These are phyloP conservation scores for Serrognathus titanus DNA, from an alignment of 2,888 invertebrate species.

Conservation along the genomic window DNA sequence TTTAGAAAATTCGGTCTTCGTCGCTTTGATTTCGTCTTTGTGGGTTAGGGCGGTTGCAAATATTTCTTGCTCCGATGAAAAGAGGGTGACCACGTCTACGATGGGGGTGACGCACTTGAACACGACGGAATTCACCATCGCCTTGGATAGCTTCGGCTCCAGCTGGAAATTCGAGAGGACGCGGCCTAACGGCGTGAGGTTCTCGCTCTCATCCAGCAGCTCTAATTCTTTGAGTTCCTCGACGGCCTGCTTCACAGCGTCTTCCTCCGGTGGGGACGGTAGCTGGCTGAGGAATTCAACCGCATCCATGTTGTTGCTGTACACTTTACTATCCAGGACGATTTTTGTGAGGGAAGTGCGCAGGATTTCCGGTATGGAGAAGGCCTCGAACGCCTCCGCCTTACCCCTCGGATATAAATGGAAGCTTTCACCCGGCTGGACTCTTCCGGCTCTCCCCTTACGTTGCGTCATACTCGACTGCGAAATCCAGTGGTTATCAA, in stretches of 20 bases:
- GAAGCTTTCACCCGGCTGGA: constrained; percentile 59
- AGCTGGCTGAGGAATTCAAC: constrained; percentile 59
- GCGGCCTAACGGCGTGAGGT: constrained; percentile 61
- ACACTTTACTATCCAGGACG: constrained; percentile 60
- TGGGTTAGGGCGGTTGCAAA: constrained; percentile 53
- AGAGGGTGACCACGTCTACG: constrained; percentile 49
- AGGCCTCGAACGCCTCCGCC: constrained; percentile 51
- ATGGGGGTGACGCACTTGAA: constrained; percentile 56
- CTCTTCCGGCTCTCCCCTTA: constrained; percentile 66
- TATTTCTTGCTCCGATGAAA: constrained; percentile 53
- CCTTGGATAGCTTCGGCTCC: constrained; percentile 60
- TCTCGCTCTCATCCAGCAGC: constrained; percentile 56
- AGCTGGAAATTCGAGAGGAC: constrained; percentile 53
- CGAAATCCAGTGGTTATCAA: constrained; percentile 61
- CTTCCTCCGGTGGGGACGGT: constrained; percentile 58
- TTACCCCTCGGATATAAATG: constrained; percentile 55
- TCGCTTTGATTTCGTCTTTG: constrained; percentile 49
- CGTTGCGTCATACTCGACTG: constrained; percentile 62
- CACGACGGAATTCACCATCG: constrained; percentile 57
- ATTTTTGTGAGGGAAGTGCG: constrained; percentile 55
- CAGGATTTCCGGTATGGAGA: constrained; percentile 62
- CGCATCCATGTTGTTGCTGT: constrained; percentile 56
- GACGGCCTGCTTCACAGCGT: constrained; percentile 56
- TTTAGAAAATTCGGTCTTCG: constrained; percentile 53
- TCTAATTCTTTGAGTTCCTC: constrained; percentile 58